Percentiles rank a stretch among this genome's conserved stretches.
These are phyloP conservation scores for Mesitornis unicolor DNA, from an alignment of 2,113 vertebrate species.

Conservation along the genomic window DNA sequence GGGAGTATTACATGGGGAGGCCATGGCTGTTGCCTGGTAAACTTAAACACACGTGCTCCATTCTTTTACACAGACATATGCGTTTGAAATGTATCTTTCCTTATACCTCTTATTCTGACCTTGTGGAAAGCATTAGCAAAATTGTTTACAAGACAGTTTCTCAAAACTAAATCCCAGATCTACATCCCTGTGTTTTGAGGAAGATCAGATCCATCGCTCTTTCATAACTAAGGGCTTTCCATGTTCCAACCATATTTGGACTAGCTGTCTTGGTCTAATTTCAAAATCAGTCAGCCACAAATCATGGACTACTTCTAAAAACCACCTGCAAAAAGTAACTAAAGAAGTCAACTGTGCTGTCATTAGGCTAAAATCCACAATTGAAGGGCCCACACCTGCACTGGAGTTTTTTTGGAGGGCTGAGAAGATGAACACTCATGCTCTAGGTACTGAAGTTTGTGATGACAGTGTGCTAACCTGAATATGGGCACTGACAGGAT, in stretches of 20 bases:
- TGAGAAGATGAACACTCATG: background rate
- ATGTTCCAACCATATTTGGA: background rate
- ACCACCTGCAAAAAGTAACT: background rate
- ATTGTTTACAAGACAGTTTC: background rate
- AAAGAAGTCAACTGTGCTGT: rapidly evolving
- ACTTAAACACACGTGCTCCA: background rate
- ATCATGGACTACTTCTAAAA: background rate
- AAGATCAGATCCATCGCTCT: background rate
- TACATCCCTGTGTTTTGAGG: background rate
- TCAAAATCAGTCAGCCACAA: background rate
- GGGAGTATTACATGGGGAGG: background rate
- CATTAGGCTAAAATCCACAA: background rate
- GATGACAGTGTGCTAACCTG: background rate
- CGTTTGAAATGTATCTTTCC: background rate
- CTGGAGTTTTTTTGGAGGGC: background rate
- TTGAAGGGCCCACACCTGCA: background rate
- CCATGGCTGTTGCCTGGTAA: background rate
- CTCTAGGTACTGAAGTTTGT: background rate
- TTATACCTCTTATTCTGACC: background rate
- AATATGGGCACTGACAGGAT: background rate
- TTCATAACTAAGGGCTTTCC: background rate
- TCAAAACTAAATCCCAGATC: background rate
- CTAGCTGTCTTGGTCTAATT: background rate
- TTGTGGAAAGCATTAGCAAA: background rate
- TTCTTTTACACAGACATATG: background rate